Evolutionary conservation across 1,140 invertebrate species (phyloP), one percentile per base, ranked within the genome.

Genomic region (Apolygus lucorum): DNA sequence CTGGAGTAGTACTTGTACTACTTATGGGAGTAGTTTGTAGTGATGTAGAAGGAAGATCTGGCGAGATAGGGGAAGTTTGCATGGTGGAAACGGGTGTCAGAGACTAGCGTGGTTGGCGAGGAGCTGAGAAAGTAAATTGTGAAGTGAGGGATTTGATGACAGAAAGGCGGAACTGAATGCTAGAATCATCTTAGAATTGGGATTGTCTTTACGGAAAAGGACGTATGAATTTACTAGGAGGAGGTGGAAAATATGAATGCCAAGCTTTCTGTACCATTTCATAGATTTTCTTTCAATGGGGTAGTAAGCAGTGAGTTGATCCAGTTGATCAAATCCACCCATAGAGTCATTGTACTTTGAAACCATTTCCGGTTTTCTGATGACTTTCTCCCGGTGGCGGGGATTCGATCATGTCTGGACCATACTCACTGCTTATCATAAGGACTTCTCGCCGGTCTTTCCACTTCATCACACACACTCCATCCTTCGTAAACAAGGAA

Each of bases 401-500:
- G 27, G 28, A n/a, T 27, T 69, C 28, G 26, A 65, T 34, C 68
- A 69, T 69, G 21, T 69, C 63, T 54, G 68, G 42, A 52, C 27
- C 34, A 67, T 28, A 69, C 59, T 72, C 62, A 4, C 54, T 34
- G 34, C 67, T 69, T 26, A 71, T 68, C 34, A 68, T 68, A 42
- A 52, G 21, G 13, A 63, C 68, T 34, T 68, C 76, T 54, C 75
- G 63, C 71, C 79, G 79, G 74, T 79, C 76, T 74, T 76, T 79
- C 77, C 79, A 82, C 74, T 78, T 77, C 52, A 78, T 62, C 17
- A 82, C 71, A 54, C 74, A 78, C 72, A 81, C 77, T 27, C 76
- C 74, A 71, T 77, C 73, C 63, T 76, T 77, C 76, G 54, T 62
- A 28, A 80, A 72, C 72, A 71, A 72, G 24, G 75, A 70, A 72